Base-by-base conservation (phyloP, 2,113 vertebrate genomes). In the Anthoscopus minutus region DNA sequence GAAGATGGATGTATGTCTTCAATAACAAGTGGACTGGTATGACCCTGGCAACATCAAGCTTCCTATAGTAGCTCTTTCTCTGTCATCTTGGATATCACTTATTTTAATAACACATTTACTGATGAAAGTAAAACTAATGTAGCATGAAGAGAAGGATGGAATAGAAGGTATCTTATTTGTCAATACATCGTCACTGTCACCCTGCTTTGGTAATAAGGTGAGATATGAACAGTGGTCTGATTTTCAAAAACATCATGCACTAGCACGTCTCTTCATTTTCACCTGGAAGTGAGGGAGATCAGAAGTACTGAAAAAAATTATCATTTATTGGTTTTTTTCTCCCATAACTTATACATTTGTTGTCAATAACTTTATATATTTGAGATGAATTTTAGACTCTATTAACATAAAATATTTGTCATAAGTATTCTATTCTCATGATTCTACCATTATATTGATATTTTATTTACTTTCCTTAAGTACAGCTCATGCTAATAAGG, bases 161-260 rank as follows among this genome's bases (percentile, higher is more conserved):
- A 88, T 40, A 78, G 81, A 95, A 91, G n/a, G 88, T 76, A 91
- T 66, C 81, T 83, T 92, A 93, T 97, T 97, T 97, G 89, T 96
- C 88, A 89, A 93, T 92, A 88, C 37, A 54, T 66, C 0, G 3
- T 94, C 92, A 89, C 79, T 92, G 85, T 95, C 93, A 94, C 37
- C 56, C 69, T 64, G 71, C 71, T 88, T 90, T 56, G 38, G 79
- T 92, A 93, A 78, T 54, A 77, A 81, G 40, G 70, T 81, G n/a
- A 89, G 65, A 64, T 78, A 86, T 44, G 76, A 88, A 78, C 3
- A 2, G 24, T 60, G 86, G 71, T 24, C 33, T 81, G 81, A 66
- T 78, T 90, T 88, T 83, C 58, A 64, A 61, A 92, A 78, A 61
- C n/a, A 84, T 48, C 61, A 48, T 31, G 37, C 24, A 85, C 42